Evolutionary conservation across 1,140 invertebrate species (phyloP), one percentile per base, ranked within the genome.

Genomic region (Drosophila burlai): DNA sequence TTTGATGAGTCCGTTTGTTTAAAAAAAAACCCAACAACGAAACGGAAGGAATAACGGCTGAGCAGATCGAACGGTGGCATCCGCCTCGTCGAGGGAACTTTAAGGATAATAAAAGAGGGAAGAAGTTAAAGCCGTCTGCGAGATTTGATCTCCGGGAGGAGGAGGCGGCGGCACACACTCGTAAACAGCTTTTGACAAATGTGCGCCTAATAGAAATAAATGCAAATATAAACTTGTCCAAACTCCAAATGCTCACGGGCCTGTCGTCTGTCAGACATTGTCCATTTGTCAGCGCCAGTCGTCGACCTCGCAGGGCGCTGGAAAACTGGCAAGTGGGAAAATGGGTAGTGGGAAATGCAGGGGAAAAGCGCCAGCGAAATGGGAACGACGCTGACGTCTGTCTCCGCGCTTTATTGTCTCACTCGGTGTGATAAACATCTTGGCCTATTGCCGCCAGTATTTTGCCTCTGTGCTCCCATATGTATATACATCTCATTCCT

Each of bases 181-280:
- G 75, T 78, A 90, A 90, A 90, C 78, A 82, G 86, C 86, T 82
- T 90, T 91, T 90, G 85, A 90, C 85, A 90, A 90, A 90, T 91
- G 85, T 82, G 71, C 68, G 85, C 82, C 86, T 90, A 90, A 90
- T 90, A 90, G 85, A 90, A 90, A 91, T 90, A 90, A 90, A 90
- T 90, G 85, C 85, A 90, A 90, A 90, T 90, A 90, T 90, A 90
- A 90, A 91, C 85, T 91, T 90, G 85, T 82, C 85, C 82, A 89
- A 57, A 91, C 71, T 81, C 80, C 47, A 58, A 77, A 73, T 68
- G 80, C 75, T 86, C 72, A 78, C 64, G 84, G 80, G 66, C 65
- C 65, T 80, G 84, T 84, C 81, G 65, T 83, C 74, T 84, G 78
- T 84, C 81, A 90, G 85, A 79, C 81, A 81, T 65, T 89, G 78